Percentiles rank a stretch among this genome's conserved stretches.
These are phyloP conservation scores for Onychostruthus taczanowskii DNA, from an alignment of 2,113 vertebrate species.

Conservation along the genomic window DNA sequence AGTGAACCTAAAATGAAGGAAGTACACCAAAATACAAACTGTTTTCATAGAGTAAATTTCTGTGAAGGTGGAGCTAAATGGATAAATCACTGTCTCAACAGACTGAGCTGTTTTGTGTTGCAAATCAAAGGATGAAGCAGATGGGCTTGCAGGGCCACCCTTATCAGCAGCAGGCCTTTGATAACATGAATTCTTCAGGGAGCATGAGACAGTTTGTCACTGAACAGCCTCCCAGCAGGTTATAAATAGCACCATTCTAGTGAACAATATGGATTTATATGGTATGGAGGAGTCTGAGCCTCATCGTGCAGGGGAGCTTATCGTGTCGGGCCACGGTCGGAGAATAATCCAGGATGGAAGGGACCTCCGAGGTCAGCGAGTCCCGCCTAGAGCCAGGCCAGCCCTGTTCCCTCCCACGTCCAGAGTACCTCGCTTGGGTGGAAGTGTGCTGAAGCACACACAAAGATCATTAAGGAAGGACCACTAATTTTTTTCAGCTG, in stretches of 20 bases:
- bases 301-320: accelerated
- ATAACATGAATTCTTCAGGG: slow-evolving; percentile 46
- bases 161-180: slow-evolving; percentile 51
- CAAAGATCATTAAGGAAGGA: not conserved
- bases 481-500: accelerated
- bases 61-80: not conserved
- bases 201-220: slow-evolving; percentile 32
- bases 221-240: slow-evolving; percentile 16
- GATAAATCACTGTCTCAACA: not conserved
- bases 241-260: slow-evolving; percentile 48
- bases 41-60: not conserved
- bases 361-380: accelerated
- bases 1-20: not conserved
- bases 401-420: not conserved
- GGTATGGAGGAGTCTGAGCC: not conserved
- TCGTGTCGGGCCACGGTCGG: not conserved
- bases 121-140: not conserved
- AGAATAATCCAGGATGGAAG: not conserved
- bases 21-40: not conserved
- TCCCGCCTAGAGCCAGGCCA: not conserved
- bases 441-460: not conserved
- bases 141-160: slow-evolving; percentile 11
- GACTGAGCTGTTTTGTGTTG: not conserved
- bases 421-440: not conserved
- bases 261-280: slow-evolving; percentile 47